Percentiles rank a stretch among this genome's conserved stretches.
These are phyloP conservation scores for Apodemia zela DNA, from an alignment of 2,888 invertebrate species.

Conservation along the genomic window DNA sequence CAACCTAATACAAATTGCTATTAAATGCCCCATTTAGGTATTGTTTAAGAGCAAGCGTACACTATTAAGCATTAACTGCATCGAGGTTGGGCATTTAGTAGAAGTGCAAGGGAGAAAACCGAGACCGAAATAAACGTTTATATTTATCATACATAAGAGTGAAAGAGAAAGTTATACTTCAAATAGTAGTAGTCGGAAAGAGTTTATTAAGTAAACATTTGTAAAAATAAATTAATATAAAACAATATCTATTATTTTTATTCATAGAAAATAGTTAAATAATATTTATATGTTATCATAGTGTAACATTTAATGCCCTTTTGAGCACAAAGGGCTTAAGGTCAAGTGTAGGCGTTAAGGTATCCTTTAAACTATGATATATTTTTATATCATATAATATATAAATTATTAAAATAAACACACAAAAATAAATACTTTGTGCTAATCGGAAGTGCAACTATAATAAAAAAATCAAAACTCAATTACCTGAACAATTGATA, in stretches of 20 bases:
- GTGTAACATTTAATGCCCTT: constrained; percentile 7
- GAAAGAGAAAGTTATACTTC: constrained; percentile 10
- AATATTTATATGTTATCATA: neutral
- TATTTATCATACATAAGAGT: constrained; percentile 4
- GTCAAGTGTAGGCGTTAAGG: constrained; percentile 30
- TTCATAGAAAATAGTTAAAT: neutral
- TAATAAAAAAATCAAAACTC: constrained; percentile 18
- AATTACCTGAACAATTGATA: constrained; percentile 33
- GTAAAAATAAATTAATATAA: neutral
- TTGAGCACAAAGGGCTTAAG: constrained; percentile 31
- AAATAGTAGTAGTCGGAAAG: constrained; percentile 2
- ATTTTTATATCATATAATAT: constrained; percentile 6
- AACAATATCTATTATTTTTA: neutral
- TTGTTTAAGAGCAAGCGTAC: constrained; percentile 11
- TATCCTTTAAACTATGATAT: constrained; percentile 13
- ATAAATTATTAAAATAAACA: neutral
- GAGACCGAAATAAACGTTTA: constrained; percentile 12
- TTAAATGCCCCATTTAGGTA: constrained; percentile 4
- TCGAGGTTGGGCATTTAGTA: neutral
- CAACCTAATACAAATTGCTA: constrained; percentile 1
- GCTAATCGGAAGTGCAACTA: neutral
- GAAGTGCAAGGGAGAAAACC: constrained; percentile 11
- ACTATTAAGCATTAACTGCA: constrained; percentile 11
- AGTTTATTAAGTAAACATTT: constrained; percentile 8
- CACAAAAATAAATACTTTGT: neutral